Evolutionary conservation across 2,888 invertebrate species (phyloP).

Genomic region (Acheta domesticus): DNA sequence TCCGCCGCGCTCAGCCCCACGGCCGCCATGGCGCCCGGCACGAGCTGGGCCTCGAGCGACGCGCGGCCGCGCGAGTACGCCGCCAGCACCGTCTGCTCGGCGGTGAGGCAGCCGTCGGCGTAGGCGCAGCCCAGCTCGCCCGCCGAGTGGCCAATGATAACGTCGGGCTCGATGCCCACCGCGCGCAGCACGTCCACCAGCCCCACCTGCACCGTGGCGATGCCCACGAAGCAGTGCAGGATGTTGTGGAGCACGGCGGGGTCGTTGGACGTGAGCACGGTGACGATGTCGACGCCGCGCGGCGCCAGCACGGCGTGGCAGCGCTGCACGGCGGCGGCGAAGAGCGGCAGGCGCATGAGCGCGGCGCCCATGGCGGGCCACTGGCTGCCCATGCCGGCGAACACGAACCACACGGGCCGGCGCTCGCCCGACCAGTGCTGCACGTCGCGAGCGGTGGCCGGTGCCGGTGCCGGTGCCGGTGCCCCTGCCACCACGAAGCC

Average conservation of each 20-base stretch:
- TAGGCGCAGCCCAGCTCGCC: conserved; percentile 65
- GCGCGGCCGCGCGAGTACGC: conserved; percentile 68
- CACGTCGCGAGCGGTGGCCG: no score
- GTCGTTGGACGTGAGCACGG: conserved; percentile 59
- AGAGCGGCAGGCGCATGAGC: conserved; percentile 70
- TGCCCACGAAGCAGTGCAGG: conserved; percentile 68
- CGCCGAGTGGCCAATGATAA: conserved; percentile 67
- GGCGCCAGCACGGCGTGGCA: conserved; percentile 61
- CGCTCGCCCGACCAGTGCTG: conserved; percentile 61
- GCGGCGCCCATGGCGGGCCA: conserved; percentile 81
- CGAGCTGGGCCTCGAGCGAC: conserved; percentile 65
- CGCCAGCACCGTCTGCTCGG: conserved; percentile 55
- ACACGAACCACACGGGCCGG: conserved; percentile 81
- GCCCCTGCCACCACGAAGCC: conserved; percentile 50
- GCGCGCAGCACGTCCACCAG: conserved; percentile 59
- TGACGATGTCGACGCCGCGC: conserved; percentile 62
- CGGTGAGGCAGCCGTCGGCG: conserved; percentile 60
- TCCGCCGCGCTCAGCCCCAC: no score
- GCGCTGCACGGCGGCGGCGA: conserved; percentile 66
- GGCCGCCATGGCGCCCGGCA: conserved; percentile 56
- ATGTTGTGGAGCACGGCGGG: conserved; percentile 63
- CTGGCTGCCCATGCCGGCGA: conserved; percentile 88
- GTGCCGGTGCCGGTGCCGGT: neutral
- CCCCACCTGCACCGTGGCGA: conserved; percentile 64
- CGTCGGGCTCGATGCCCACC: conserved; percentile 66